Evolutionary conservation across 2,888 invertebrate species (phyloP).

Genomic region (Diogma glabrata): DNA sequence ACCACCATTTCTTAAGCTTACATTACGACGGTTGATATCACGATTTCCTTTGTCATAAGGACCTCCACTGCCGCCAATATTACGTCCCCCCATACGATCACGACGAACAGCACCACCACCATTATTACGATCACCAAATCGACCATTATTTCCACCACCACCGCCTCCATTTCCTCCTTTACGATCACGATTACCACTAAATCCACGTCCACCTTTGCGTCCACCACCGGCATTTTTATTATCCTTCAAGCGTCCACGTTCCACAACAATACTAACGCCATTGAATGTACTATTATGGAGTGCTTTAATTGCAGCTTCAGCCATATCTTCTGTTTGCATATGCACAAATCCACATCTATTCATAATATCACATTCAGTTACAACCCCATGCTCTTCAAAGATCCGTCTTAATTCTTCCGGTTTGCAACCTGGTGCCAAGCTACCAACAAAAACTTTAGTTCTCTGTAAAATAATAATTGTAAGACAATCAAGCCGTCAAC

Average conservation of each 20-base stretch:
- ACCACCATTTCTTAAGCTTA: slow-evolving; percentile 21
- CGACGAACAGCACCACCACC: slow-evolving; percentile 23
- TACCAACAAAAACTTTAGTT: slow-evolving; percentile 88
- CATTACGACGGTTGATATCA: slow-evolving; percentile 11
- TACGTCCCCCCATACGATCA: slow-evolving; percentile 19
- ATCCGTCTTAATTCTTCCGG: slow-evolving; percentile 69
- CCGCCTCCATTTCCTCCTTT: slow-evolving; percentile 42
- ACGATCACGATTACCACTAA: slow-evolving; percentile 32
- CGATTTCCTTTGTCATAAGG: slow-evolving; percentile 16
- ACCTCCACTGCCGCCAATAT: slow-evolving; percentile 11
- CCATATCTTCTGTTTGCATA: slow-evolving; percentile 73
- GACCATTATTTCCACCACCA: slow-evolving; percentile 21
- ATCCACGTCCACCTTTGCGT: slow-evolving; percentile 34
- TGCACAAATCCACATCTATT: slow-evolving; percentile 92
- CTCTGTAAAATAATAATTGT: slow-evolving; percentile 42
- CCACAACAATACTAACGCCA: slow-evolving; percentile 74
- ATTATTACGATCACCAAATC: slow-evolving; percentile 27
- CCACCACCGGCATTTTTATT: slow-evolving; percentile 35
- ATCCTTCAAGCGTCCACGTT: slow-evolving; percentile 68
- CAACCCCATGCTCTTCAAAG: slow-evolving; percentile 76
- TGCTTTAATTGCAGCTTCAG: slow-evolving; percentile 66
- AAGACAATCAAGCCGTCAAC: too few species aligned
- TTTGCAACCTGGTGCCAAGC: slow-evolving; percentile 74
- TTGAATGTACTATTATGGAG: slow-evolving; percentile 73
- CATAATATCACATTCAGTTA: slow-evolving; percentile 89